phyloP scores from a whole-genome alignment of 2,888 invertebrate genomes.

The Plusia festucae region DNA sequence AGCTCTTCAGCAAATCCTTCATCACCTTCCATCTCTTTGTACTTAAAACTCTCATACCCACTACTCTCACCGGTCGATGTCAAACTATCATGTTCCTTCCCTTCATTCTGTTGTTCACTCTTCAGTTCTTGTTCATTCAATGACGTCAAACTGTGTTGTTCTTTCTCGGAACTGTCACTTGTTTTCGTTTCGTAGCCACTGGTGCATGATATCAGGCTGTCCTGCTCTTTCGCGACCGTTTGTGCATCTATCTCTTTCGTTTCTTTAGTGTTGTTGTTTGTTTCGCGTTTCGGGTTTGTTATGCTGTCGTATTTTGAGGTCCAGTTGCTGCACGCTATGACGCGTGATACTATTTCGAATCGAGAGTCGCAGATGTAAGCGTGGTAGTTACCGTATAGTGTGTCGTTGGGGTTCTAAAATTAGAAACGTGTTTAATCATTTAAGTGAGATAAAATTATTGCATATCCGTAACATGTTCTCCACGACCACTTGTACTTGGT shows the following conservation, averaged over 20 bases:
- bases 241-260: constrained; percentile 74
- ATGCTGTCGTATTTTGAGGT: constrained; percentile 93
- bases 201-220: constrained; percentile 83
- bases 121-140: constrained; percentile 48
- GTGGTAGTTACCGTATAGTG: constrained; percentile 94
- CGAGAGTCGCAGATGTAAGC: constrained; percentile 96
- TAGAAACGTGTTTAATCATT: too few relatives aligned
- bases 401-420: constrained; percentile 90
- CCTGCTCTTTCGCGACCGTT: constrained; percentile 74
- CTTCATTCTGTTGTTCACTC: constrained; percentile 68
- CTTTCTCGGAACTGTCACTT: constrained; percentile 71
- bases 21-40: constrained; percentile 89
- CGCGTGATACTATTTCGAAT: constrained; percentile 93
- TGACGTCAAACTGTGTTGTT: constrained; percentile 57
- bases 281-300: constrained; percentile 80
- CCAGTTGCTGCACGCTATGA: constrained; percentile 94
- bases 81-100: constrained; percentile 86
- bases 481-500: too few relatives aligned
- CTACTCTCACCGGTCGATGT: constrained; percentile 91
- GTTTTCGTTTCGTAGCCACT: constrained; percentile 82
- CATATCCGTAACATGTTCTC: too few relatives aligned
- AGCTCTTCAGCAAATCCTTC: constrained; percentile 82
- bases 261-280: constrained; percentile 79
- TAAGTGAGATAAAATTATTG: too few relatives aligned
- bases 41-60: constrained; percentile 91